Base-by-base conservation (phyloP, 2,888 invertebrate species). In the Panopea generosa region DNA sequence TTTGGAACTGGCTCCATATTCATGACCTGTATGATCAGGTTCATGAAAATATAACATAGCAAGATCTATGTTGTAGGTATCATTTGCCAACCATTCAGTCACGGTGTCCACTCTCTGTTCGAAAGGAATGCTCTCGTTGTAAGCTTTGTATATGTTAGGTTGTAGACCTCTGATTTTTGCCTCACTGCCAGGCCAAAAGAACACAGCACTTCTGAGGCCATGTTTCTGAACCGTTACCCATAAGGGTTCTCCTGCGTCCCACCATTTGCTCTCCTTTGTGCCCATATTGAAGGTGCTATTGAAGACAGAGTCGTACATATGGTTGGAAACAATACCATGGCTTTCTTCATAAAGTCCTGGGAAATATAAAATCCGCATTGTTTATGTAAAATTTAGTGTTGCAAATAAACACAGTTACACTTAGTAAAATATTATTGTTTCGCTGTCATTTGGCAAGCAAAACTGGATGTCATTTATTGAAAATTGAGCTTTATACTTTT, bases 281-380 rank as follows among this genome's bases (percentile, higher is more conserved):
- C 49, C 22, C 63, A 82, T 70, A 16, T 24, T 49, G 66, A 90
- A 90, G 0, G 60, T 74, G 33, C 74, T 78, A 57, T 91, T 86
- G 43, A 86, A 88, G n/a, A 91, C 84, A 0, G 93, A 92, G 87
- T 95, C 95, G 84, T 94, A 95, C 86, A 95, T 93, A 50, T 89
- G 87, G 88, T 95, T 96, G 29, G 94, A 95, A 1, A 95, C 89
- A 33, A 96, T 95, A 0, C 96, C 96, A 91, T 96, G 96, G 2
- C 91, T 93, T 90, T 95, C 95, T 0, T 95, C 93, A 86, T 95
- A 95, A 59, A 95, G 90, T 9, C 96, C 96, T 29, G 95, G 18
- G 72, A 61, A 43, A 61, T 9, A 7, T 49, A 18, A 49, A n/a
- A n/a, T n/a, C n/a, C n/a, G n/a, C n/a, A n/a, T n/a, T n/a, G n/a